These are phyloP conservation scores for Panurus biarmicus DNA, from an alignment of 2,113 vertebrate species.

Conservation along the genomic window DNA sequence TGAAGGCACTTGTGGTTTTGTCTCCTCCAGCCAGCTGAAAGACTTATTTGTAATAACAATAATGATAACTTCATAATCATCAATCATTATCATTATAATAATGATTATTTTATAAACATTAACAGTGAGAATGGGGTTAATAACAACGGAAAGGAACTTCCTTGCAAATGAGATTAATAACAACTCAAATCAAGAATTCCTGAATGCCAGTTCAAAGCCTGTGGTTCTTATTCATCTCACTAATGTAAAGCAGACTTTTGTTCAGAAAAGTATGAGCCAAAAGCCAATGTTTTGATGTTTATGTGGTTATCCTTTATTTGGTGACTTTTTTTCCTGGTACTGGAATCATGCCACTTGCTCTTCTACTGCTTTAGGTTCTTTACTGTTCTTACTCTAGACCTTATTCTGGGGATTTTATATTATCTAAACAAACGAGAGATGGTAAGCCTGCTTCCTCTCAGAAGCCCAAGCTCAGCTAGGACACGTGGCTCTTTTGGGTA, in stretches of 20 bases:
- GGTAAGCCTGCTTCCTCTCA: background rate
- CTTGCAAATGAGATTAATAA: background rate
- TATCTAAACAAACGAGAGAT: background rate
- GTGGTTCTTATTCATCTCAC: background rate
- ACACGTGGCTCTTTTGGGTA: accelerated
- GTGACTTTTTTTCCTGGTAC: background rate
- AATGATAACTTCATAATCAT: background rate
- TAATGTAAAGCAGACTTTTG: background rate
- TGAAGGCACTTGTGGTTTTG: background rate
- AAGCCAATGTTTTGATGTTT: background rate
- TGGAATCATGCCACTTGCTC: background rate
- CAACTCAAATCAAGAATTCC: background rate
- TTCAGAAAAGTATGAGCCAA: background rate
- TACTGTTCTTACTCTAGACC: background rate
- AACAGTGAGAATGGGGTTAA: background rate
- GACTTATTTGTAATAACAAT: background rate
- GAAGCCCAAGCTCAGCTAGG: background rate
- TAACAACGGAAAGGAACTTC: background rate
- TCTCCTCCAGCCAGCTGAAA: background rate
- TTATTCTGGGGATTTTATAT: background rate
- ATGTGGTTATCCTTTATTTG: background rate
- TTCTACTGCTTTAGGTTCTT: background rate
- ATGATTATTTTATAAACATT: background rate
- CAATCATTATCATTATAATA: background rate
- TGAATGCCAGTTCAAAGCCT: background rate